Conservation (phyloP, 1,140 invertebrate species). For the Caerostris extrusa region DNA sequence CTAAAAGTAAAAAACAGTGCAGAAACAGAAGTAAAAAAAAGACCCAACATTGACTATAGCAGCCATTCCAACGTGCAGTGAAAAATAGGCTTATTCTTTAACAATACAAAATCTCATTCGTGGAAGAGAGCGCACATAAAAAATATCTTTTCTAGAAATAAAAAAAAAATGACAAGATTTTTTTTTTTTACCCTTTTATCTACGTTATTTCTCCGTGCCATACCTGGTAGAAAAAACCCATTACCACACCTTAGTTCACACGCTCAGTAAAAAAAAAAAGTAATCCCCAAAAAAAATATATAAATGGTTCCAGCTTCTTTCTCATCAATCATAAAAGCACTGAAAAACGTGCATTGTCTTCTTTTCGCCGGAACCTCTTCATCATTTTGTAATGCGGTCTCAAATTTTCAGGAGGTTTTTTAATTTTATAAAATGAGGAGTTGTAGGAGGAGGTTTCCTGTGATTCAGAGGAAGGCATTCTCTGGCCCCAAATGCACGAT, state of each 20-base stretch:
- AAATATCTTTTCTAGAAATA: neutral
- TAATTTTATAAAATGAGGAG: slow-evolving; percentile 6
- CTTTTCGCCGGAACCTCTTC: neutral
- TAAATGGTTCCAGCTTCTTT: slow-evolving; percentile 30
- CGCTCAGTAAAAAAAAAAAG: neutral
- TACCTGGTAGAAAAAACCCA: slow-evolving; percentile 46
- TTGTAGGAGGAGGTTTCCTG: neutral
- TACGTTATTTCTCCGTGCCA: neutral
- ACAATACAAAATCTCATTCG: slow-evolving; percentile 47
- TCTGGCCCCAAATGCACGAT: neutral
- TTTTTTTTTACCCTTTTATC: slow-evolving; percentile 26
- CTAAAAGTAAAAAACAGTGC: neutral
- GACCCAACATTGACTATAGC: neutral
- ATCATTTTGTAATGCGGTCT: slow-evolving; percentile 60
- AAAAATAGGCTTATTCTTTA: slow-evolving; percentile 27
- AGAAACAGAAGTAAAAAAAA: neutral
- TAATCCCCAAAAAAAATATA: slow-evolving; percentile 37
- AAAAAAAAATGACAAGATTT: neutral
- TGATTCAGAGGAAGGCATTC: slow-evolving; percentile 15
- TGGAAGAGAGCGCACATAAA: neutral
- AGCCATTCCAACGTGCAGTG: neutral
- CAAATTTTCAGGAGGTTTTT: neutral
- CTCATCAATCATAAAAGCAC: slow-evolving; percentile 46
- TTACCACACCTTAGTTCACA: slow-evolving; percentile 44
- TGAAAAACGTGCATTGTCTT: slow-evolving; percentile 31